Percentiles rank a stretch among this genome's conserved stretches.
phyloP scores from a whole-genome alignment of 1,140 invertebrate species.

The Aphis craccivora region DNA sequence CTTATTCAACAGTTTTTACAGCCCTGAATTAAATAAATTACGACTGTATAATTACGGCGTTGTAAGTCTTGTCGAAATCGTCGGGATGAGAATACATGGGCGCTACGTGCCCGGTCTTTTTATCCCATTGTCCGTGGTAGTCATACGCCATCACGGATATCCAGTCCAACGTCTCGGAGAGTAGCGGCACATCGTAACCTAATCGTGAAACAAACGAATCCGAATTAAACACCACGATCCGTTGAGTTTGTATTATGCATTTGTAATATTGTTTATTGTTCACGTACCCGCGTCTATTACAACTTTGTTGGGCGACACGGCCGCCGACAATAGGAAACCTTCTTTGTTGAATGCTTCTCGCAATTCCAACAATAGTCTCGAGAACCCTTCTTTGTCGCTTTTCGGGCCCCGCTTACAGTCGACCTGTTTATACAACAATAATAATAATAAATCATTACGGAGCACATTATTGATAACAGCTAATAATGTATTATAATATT shows the following conservation, averaged over 20 bases:
- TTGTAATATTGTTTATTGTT: not conserved
- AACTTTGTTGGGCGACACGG: conserved; percentile 83
- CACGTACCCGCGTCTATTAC: conserved; percentile 64
- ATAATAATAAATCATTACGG: not conserved
- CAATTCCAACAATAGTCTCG: conserved; percentile 75
- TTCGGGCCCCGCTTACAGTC: conserved; percentile 79
- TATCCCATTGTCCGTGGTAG: conserved; percentile 90
- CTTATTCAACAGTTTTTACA: not conserved
- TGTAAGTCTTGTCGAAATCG: conserved; percentile 78
- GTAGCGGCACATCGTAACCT: conserved; percentile 79
- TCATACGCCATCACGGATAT: conserved; percentile 92
- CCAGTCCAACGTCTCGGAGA: conserved; percentile 81
- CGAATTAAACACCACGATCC: not conserved
- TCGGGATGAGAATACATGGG: conserved; percentile 79
- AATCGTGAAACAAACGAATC: not conserved
- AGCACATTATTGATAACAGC: not conserved
- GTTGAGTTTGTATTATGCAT: not conserved
- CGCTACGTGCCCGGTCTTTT: conserved; percentile 85
- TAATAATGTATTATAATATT: not conserved
- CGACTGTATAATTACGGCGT: conserved; percentile 69
- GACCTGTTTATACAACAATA: conserved; percentile 65
- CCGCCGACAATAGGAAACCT: conserved; percentile 78
- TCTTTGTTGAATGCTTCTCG: conserved; percentile 74
- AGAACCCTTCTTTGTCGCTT: conserved; percentile 79
- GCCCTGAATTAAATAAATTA: not conserved